These are phyloP conservation scores for Diachrysia chrysitis DNA, from an alignment of 2,888 invertebrate species.

Conservation along the genomic window DNA sequence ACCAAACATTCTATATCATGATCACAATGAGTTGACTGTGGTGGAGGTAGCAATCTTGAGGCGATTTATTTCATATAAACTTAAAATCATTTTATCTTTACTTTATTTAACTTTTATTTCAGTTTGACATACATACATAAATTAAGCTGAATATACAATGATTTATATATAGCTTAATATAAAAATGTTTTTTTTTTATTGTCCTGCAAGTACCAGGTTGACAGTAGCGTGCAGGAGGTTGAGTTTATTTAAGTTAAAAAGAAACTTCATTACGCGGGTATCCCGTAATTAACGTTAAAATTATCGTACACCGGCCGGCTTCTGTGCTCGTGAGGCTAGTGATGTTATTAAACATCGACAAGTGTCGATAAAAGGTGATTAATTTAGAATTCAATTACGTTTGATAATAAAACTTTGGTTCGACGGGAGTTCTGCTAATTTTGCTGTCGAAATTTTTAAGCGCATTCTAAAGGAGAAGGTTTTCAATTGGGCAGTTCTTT, in stretches of 20 bases:
- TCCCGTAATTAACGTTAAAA: slow-evolving; percentile 73
- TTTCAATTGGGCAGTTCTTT: no score
- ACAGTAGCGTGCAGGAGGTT: slow-evolving; percentile 50
- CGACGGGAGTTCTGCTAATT: neutral
- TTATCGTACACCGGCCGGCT: slow-evolving; percentile 62
- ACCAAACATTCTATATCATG: no score
- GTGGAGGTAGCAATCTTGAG: no score
- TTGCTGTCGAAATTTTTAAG: no score
- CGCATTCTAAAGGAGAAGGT: no score
- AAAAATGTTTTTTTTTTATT: neutral
- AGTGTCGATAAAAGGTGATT: slow-evolving; percentile 9
- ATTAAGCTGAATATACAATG: no score
- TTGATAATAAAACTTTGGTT: neutral
- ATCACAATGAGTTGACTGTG: no score
- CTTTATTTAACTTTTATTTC: no score
- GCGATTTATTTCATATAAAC: no score
- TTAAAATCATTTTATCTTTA: no score
- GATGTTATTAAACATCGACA: slow-evolving; percentile 6
- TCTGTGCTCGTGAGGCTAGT: slow-evolving; percentile 29
- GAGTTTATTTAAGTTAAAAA: slow-evolving; percentile 61
- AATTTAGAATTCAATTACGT: neutral
- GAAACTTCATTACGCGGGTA: slow-evolving; percentile 72
- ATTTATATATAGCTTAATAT: no score
- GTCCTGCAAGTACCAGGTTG: slow-evolving; percentile 22
- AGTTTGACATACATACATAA: no score